Evolutionary conservation across 2,113 vertebrate genomes (phyloP).

Genomic region (Vireo altiloquus): DNA sequence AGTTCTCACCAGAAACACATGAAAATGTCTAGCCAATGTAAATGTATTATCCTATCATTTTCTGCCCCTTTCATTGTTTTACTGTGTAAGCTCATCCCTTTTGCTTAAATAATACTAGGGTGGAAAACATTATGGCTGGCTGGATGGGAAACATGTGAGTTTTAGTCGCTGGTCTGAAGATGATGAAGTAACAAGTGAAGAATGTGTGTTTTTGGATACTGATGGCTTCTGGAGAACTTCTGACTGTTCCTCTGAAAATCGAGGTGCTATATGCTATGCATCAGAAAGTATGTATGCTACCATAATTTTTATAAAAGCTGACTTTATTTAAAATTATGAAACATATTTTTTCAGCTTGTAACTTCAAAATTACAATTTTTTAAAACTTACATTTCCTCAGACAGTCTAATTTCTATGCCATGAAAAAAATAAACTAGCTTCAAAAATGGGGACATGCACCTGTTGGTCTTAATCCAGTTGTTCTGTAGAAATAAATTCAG

Average conservation of each 20-base stretch:
- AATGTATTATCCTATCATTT: not conserved
- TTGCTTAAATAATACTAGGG: slow-evolving; percentile 68
- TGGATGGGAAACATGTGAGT: slow-evolving; percentile 82
- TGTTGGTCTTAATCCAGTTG: not conserved
- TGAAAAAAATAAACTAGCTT: not conserved
- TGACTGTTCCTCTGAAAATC: slow-evolving; percentile 76
- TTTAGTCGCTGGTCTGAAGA: slow-evolving; percentile 88
- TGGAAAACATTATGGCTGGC: slow-evolving; percentile 87
- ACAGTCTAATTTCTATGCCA: not conserved
- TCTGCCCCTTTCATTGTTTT: not conserved
- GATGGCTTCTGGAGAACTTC: slow-evolving; percentile 93
- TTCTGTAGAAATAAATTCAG: not conserved
- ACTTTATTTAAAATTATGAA: not conserved
- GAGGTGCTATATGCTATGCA: slow-evolving; percentile 86
- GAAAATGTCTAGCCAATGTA: not conserved
- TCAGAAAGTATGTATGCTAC: slow-evolving; percentile 75
- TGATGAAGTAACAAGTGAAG: slow-evolving; percentile 63
- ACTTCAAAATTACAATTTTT: not conserved
- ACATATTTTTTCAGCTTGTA: not conserved
- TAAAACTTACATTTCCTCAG: not conserved
- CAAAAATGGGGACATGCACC: accelerated
- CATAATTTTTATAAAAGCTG: not conserved
- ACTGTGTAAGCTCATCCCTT: not conserved
- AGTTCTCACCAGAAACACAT: not conserved
- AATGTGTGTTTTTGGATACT: slow-evolving; percentile 86